Evolutionary conservation across 2,888 invertebrate genomes (phyloP), one percentile per base, ranked within the genome.

Genomic region (Drosophila algonquin): DNA sequence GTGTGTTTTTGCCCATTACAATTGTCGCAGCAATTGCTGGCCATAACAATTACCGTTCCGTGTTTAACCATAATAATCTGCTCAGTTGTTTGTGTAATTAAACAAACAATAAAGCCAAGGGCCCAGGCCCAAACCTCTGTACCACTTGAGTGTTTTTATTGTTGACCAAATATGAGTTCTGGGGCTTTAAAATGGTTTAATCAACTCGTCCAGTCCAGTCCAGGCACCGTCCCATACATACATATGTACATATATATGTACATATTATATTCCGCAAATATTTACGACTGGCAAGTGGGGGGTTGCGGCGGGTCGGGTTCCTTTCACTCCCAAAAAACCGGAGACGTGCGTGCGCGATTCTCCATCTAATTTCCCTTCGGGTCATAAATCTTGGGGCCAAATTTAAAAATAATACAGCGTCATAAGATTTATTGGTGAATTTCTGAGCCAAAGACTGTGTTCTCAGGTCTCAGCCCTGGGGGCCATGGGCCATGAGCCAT

Each of bases 21-120:
- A 77, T 73, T 83, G 85, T 80, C 79, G 63, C 54, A 76, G 79
- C 82, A 79, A 72, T 82, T 76, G 74, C 73, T 77, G 80, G 65
- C 56, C 80, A 81, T 76, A 73, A 84, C 84, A 81, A 80, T 84
- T 84, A 87, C 81, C 80, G 75, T 84, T 81, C 78, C 84, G 81
- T 83, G 87, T 84, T 87, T 87, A 84, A 87, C 83, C 83, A 81
- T 87, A 83, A 87, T 83, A 83, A 80, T 83, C 83, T 87, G 87
- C 75, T 71, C 76, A 64, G 76, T 76, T 84, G 80, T 84, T 87
- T 84, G 84, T 75, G 78, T 81, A 84, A 84, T 84, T 87, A 84
- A 83, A 87, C 80, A 87, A 81, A 81, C 80, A 84, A 80, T 80
- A 78, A 87, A 61, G 48, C 70, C 63, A 52, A 56, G 62, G 46